These are phyloP conservation scores for Astreopora myriophthalma DNA, from an alignment of 64 coral and sea anemone genomes.

Conservation along the genomic window DNA sequence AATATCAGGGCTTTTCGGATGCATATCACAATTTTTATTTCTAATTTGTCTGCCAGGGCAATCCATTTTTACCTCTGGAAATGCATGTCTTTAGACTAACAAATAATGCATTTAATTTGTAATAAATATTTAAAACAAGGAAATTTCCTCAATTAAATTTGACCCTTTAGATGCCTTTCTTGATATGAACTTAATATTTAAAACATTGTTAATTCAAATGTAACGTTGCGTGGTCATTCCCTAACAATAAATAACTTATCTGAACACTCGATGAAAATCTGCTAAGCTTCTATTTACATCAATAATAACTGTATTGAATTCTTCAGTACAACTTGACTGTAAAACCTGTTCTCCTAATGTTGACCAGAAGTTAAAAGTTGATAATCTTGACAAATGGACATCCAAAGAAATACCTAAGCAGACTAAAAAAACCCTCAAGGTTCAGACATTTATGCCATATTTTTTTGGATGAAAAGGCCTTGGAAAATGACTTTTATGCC, in stretches of 20 bases:
- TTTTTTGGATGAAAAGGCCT: conserved; percentile 17
- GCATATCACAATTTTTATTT: no score
- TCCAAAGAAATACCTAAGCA: background rate
- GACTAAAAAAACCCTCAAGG: background rate
- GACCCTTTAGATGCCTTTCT: conserved; percentile 28
- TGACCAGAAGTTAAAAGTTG: background rate
- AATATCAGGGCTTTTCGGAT: background rate
- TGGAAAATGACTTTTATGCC: background rate
- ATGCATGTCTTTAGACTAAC: background rate
- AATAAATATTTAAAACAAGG: background rate
- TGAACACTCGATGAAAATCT: conserved; percentile 4
- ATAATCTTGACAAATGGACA: background rate
- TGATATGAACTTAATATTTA: background rate
- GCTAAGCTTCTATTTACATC: conserved; percentile 12
- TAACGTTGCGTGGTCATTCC: background rate
- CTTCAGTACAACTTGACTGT: background rate
- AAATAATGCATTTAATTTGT: background rate
- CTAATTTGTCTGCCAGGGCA: background rate
- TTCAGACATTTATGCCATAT: background rate
- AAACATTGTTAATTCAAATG: background rate
- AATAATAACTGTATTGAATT: background rate
- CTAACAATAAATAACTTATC: conserved; percentile 49
- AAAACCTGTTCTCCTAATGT: background rate
- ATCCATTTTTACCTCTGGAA: background rate
- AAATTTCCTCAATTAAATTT: conserved; percentile 9